These are phyloP conservation scores for Meteorus cinctellus DNA, from an alignment of 2,888 invertebrate genomes.

Conservation along the genomic window DNA sequence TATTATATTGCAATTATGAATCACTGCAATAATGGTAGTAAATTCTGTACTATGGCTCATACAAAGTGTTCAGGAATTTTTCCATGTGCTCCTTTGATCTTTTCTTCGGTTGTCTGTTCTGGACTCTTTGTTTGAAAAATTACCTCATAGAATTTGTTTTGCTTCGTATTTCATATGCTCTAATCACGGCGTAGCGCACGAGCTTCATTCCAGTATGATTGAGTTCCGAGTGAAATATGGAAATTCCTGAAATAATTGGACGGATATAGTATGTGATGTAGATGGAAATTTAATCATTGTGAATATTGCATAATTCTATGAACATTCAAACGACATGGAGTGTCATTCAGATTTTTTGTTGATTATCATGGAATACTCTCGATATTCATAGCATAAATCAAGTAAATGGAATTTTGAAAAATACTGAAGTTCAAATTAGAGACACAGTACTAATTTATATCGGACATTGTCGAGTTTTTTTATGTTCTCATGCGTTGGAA, in stretches of 20 bases:
- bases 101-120: background rate
- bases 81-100: background rate
- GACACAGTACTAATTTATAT: background rate
- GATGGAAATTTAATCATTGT: background rate
- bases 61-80: background rate
- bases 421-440: background rate
- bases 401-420: background rate
- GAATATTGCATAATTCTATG: background rate
- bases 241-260: background rate
- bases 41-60: no score
- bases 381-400: no score
- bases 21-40: no score
- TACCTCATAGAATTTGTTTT: constrained; percentile 8
- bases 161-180: background rate
- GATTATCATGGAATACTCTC: no score
- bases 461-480: background rate
- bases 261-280: background rate
- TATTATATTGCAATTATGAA: no score
- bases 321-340: background rate
- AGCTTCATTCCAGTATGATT: constrained; percentile 17
- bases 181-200: background rate
- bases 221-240: constrained; percentile 5
- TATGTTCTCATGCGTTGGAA: background rate
- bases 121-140: background rate
- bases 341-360: background rate